A percentile compares a stretch with the other conserved stretches of the same genome.
Evolutionary conservation across 2,113 vertebrate genomes (phyloP).

Genomic region (Charina bottae): DNA sequence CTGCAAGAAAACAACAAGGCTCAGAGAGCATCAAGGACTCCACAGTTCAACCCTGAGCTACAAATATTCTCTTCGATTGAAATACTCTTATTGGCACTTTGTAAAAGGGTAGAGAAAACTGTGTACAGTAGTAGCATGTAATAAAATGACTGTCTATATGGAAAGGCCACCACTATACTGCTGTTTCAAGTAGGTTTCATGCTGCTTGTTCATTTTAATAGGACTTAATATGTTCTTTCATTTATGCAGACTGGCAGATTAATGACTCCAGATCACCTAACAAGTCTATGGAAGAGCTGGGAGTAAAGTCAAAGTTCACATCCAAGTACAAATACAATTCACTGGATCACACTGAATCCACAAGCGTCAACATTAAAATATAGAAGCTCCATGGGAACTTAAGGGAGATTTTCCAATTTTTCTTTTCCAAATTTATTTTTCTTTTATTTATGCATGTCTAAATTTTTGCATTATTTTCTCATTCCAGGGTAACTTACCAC

Average conservation of each 20-base stretch:
- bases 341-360: slow-evolving; percentile 10
- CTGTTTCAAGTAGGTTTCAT: neutral
- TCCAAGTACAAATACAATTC: neutral
- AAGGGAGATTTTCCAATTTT: neutral
- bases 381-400: slow-evolving; percentile 33
- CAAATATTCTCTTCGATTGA: too few relatives aligned
- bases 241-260: neutral
- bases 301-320: neutral
- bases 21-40: too few relatives aligned
- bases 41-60: too few relatives aligned
- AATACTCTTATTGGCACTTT: neutral
- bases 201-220: neutral
- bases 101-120: neutral
- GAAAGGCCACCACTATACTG: neutral
- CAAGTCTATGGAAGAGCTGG: neutral
- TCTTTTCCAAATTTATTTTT: neutral
- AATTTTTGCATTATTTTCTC: slow-evolving; percentile 33
- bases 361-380: slow-evolving; percentile 35
- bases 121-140: neutral
- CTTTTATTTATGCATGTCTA: slow-evolving; percentile 20
- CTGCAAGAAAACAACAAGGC: too few relatives aligned
- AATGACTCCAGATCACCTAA: neutral
- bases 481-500: slow-evolving; percentile 6
- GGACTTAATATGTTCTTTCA: neutral
- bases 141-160: neutral